These are phyloP conservation scores for Leptinotarsa juncta DNA, from an alignment of 2,888 invertebrate genomes.

Conservation along the genomic window DNA sequence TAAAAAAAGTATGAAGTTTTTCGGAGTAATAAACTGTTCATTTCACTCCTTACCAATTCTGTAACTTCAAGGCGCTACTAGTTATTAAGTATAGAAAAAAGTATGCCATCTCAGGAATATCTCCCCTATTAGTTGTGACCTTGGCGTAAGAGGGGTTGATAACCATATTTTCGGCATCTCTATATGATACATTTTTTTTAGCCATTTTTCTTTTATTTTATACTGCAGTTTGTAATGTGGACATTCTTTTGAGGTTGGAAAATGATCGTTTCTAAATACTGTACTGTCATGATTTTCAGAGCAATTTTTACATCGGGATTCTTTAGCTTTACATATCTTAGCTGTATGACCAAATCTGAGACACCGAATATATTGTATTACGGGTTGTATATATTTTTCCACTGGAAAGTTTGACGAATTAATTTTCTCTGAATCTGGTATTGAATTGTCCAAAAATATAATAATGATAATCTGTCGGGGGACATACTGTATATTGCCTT, in stretches of 20 bases:
- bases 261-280: neutral
- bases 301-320: slow-evolving; percentile 13
- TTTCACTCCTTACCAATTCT: no score
- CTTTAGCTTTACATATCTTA: neutral
- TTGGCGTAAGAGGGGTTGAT: no score
- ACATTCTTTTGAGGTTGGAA: neutral
- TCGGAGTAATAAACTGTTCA: no score
- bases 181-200: neutral
- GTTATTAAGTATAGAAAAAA: no score
- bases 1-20: no score
- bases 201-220: neutral
- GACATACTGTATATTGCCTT: neutral
- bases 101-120: no score
- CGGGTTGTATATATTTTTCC: slow-evolving; percentile 14
- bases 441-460: neutral
- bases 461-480: neutral
- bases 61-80: no score
- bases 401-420: neutral
- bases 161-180: neutral
- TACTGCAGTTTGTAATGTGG: neutral
- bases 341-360: slow-evolving; percentile 11
- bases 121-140: no score
- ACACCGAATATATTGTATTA: slow-evolving; percentile 13
- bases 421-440: neutral
- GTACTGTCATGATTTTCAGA: slow-evolving; percentile 1